phyloP scores from a whole-genome alignment of 2,888 invertebrate species.

The Noctua janthe region DNA sequence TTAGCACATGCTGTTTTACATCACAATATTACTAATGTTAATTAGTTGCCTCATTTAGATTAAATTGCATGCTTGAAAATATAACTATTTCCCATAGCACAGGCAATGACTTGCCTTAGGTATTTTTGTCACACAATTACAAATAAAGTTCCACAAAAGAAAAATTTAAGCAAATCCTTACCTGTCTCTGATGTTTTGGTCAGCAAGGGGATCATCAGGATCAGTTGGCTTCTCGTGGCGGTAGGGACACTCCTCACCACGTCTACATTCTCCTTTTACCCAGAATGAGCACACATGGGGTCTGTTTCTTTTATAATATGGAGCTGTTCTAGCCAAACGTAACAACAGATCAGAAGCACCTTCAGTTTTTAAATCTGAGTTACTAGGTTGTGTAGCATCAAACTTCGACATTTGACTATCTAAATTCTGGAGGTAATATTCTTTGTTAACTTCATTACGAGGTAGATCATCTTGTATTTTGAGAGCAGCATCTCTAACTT shows the following conservation, averaged over 20 bases:
- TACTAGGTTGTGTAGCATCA: slow-evolving; percentile 89
- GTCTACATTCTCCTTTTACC: slow-evolving; percentile 99
- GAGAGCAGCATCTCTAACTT: slow-evolving; percentile 97
- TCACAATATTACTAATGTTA: background rate
- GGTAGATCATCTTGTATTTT: slow-evolving; percentile 97
- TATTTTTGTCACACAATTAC: background rate
- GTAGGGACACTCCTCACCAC: slow-evolving; percentile 99
- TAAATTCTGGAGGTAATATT: slow-evolving; percentile 97
- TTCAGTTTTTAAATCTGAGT: slow-evolving; percentile 93
- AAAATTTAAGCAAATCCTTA: slow-evolving; percentile 66
- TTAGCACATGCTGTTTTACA: background rate
- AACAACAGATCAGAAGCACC: slow-evolving; percentile 95
- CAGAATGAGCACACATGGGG: slow-evolving; percentile 99
- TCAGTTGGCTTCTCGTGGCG: slow-evolving; percentile 99
- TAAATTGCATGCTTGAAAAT: background rate
- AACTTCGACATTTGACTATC: slow-evolving; percentile 92
- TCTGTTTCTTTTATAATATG: slow-evolving; percentile 98
- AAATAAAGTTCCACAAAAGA: background rate
- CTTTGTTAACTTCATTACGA: slow-evolving; percentile 98
- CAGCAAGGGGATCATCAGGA: slow-evolving; percentile 98
- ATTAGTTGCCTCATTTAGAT: background rate
- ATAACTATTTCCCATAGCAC: background rate
- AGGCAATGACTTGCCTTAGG: background rate
- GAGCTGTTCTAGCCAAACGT: slow-evolving; percentile 97
- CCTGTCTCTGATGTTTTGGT: slow-evolving; percentile 98